Evolutionary conservation across 2,888 invertebrate genomes (phyloP), one percentile per base, ranked within the genome.

Genomic region (Agonopterix alstromeriana): DNA sequence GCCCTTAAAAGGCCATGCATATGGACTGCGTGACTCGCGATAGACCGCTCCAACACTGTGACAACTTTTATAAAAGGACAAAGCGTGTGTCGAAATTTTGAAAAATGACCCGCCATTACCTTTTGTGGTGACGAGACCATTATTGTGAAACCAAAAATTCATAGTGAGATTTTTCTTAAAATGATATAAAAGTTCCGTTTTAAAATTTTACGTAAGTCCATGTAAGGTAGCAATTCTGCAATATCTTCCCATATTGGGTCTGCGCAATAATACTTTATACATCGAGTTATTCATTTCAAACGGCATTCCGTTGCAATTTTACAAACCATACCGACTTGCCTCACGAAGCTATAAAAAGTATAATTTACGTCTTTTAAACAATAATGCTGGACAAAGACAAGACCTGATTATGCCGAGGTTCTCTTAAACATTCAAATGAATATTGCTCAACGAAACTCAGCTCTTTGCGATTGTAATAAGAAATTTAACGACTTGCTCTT

Each of bases 1-100:
- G 53, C 49, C 86, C 84, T 64, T 82, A 71, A 79, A 82, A 58
- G 81, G 83, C 54, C 50, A 51, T 59, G 67, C 77, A 79, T 75
- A 78, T 77, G 78, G 72, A 45, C 51, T 27, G 44, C 36, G 40
- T 48, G 48, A 44, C 48, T 42, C 11, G 45, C 40, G 38, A 46
- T 44, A 49, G 43, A 45, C 48, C 40, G 46, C 36, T 27, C 35
- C 36, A 41, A 35, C 50, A 43, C 38, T 9, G 38, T 40, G 47
- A 53, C 46, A 48, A 43, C 48, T 43, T 41, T 48, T 46, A 51
- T 52, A 52, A 52, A 49, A 45, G 47, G 56, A 54, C 50, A 54
- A 50, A 50, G 48, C 38, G 54, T 51, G 56, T 56, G 56, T 49
- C 53, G 54, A 56, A 56, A 56, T 54, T 54, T 53, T 54, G 54